These are phyloP conservation scores for Sturnira hondurensis DNA, from an alignment of 2,113 vertebrate species.

Conservation along the genomic window DNA sequence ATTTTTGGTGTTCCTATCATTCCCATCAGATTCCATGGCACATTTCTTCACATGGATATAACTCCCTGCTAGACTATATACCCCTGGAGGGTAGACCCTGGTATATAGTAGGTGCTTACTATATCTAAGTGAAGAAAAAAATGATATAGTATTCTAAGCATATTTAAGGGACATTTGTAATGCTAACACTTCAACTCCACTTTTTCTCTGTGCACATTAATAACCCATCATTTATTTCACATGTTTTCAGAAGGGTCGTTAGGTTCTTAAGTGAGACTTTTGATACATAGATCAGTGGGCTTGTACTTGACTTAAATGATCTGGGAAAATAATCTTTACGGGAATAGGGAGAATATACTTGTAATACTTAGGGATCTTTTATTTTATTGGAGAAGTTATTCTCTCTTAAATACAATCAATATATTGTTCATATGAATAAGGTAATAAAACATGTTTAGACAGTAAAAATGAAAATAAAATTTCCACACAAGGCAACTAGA, in stretches of 20 bases:
- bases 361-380: not conserved
- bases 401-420: not conserved
- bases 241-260: not conserved
- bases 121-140: not conserved
- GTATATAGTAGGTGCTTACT: not conserved
- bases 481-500: not conserved
- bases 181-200: not conserved
- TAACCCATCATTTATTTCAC: not conserved
- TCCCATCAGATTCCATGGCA: not conserved
- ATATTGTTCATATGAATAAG: not conserved
- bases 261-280: not conserved
- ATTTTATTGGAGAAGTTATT: not conserved
- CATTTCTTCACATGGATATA: not conserved
- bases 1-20: not conserved
- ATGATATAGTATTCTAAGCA: not conserved
- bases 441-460: not conserved
- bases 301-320: not conserved
- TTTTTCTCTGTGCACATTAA: not conserved
- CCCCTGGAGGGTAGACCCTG: not conserved
- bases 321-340: not conserved
- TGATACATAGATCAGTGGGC: not conserved
- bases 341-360: not conserved
- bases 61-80: not conserved
- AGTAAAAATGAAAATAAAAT: conserved; percentile 10
- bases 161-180: not conserved